A percentile compares a stretch with the other conserved stretches of the same genome.
Conservation (phyloP, 1,140 invertebrate genomes). For the Spodoptera litura region DNA sequence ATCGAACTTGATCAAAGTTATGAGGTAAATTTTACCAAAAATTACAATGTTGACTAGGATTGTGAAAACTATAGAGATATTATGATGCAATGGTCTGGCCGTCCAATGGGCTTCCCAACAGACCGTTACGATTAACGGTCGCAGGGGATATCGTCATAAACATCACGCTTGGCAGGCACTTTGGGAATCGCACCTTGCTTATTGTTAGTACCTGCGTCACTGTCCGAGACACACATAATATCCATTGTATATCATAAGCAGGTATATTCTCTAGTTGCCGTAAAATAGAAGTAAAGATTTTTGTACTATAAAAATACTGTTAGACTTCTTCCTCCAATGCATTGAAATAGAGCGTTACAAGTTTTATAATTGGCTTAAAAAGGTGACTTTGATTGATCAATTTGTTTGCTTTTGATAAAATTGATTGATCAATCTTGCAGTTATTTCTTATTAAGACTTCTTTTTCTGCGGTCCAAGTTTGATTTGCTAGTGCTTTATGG, state of each 20-base stretch:
- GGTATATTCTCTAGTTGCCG: no score
- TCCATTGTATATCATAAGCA: no score
- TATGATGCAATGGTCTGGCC: slow-evolving; percentile 14
- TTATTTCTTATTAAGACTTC: background rate
- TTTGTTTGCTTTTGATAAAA: slow-evolving; percentile 26
- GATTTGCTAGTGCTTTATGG: slow-evolving; percentile 5
- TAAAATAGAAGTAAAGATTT: no score
- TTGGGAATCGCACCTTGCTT: background rate
- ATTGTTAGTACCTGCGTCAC: background rate
- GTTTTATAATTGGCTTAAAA: slow-evolving; percentile 9
- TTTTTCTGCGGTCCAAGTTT: slow-evolving; percentile 14
- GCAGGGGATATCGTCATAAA: slow-evolving; percentile 16
- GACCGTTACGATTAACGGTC: slow-evolving; percentile 29
- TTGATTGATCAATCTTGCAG: slow-evolving; percentile 37
- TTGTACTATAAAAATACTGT: background rate
- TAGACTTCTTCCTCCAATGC: background rate
- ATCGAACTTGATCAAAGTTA: no score
- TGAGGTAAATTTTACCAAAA: no score
- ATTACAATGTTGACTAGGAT: background rate
- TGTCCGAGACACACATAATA: no score
- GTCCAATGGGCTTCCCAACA: slow-evolving; percentile 22
- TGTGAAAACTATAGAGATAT: background rate
- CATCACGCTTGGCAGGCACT: slow-evolving; percentile 19
- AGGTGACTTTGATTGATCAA: slow-evolving; percentile 25
- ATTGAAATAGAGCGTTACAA: slow-evolving; percentile 10